Evolutionary conservation across 2,888 invertebrate genomes (phyloP), one percentile per base, ranked within the genome.

Genomic region (Thera britannica): DNA sequence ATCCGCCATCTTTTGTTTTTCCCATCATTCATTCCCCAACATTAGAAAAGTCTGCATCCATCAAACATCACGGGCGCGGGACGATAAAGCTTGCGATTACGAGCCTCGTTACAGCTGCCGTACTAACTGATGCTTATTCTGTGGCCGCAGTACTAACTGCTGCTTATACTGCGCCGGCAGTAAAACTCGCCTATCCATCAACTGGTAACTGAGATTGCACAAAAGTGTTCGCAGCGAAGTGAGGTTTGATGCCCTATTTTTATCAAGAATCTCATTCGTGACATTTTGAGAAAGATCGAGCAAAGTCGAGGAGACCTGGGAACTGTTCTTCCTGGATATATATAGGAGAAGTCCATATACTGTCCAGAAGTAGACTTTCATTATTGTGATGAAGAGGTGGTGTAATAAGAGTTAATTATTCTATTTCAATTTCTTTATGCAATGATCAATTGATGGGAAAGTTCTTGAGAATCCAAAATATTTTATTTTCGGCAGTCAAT

Each of bases 151-250:
- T 61, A 61, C 56, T 51, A 44, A 60, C 65, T 65, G 49, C 41
- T 55, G 35, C 12, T 2, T 61, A 57, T 56, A 56, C 60, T 61
- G 60, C 36, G 38, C 46, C 48, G 57, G 63, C 57, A 59, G 69
- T 66, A 66, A 65, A 62, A 66, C 65, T 56, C 65, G 51, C 58
- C 69, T 48, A 66, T 66, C 66, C 65, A 69, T 66, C 69, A 66
- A 64, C 64, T 49, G 62, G 44, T 36, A 44, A 61, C 65, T 65
- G 61, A 62, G 68, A 65, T 65, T 68, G 62, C 62, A 58, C 48
- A 59, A 46, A 54, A 61, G 62, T 62, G 63, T 67, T 55, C 38
- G 64, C 23, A 23, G 23, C 57, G 56, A 49, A 51, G 52, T 44
- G 35, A 34, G 66, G 7, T 62, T 58, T 58, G 62, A 62, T 62